phyloP scores from a whole-genome alignment of 2,888 invertebrate genomes.

The Caenorhabditis panamensis region DNA sequence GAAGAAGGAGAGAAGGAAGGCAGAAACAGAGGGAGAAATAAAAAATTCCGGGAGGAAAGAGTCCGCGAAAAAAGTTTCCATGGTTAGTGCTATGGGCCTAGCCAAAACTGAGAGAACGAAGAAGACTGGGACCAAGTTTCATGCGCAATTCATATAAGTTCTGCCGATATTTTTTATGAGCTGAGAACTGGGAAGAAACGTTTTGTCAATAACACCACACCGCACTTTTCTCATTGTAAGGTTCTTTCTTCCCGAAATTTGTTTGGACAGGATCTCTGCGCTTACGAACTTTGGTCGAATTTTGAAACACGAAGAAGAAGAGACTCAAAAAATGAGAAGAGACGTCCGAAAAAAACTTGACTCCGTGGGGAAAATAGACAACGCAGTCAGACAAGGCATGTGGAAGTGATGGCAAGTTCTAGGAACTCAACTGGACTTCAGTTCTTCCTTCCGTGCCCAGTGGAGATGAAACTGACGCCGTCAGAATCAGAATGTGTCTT shows the following conservation, averaged over 20 bases:
- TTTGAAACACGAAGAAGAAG: constrained; percentile 23
- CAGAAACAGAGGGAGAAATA: not conserved
- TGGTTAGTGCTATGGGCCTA: constrained; percentile 18
- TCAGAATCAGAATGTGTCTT: constrained; percentile 32
- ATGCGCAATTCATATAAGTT: not conserved
- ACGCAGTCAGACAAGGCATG: constrained; percentile 17
- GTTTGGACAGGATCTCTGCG: constrained; percentile 32
- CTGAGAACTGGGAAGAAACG: not conserved
- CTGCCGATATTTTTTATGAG: constrained; percentile 11
- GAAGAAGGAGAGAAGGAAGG: constrained; percentile 1
- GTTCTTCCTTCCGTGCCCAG: not conserved
- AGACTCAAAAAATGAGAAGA: constrained; percentile 11
- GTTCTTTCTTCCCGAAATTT: constrained; percentile 11
- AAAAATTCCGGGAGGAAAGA: constrained; percentile 23
- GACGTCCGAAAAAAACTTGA: constrained; percentile 43
- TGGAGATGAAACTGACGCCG: constrained; percentile 34
- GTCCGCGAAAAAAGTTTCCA: constrained; percentile 36
- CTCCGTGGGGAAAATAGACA: constrained; percentile 52
- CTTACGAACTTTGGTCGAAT: constrained; percentile 27
- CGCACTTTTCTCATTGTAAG: constrained; percentile 2
- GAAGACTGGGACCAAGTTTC: not conserved
- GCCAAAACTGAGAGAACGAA: too few relatives aligned
- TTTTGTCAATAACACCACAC: constrained; percentile 9
- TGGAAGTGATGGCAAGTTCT: constrained; percentile 52
- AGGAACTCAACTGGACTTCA: constrained; percentile 17